A percentile compares a stretch with the other conserved stretches of the same genome.
Evolutionary conservation across 1,140 invertebrate genomes (phyloP).

Genomic region (Brachystomella parvula): DNA sequence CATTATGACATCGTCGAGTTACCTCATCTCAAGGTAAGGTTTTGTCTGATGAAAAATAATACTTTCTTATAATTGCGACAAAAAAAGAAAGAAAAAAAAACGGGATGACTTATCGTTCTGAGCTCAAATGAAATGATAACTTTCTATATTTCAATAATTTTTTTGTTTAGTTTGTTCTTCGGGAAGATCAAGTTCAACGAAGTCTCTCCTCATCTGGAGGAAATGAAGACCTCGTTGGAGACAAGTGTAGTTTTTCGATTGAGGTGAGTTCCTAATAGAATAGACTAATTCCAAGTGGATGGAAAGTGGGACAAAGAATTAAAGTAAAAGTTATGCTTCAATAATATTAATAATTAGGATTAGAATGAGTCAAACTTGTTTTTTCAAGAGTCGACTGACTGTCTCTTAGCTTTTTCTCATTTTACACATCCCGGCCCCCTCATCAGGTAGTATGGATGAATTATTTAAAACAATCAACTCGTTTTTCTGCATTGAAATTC

Average conservation of each 20-base stretch:
- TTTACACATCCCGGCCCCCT: no score
- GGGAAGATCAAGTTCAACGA: background rate
- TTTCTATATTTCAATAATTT: background rate
- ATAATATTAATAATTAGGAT: constrained; percentile 5
- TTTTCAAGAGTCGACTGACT: background rate
- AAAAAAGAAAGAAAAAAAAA: background rate
- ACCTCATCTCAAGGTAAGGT: constrained; percentile 59
- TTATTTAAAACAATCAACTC: background rate
- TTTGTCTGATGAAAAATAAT: no score
- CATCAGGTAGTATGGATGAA: no score
- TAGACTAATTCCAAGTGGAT: background rate
- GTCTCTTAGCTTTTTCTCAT: background rate
- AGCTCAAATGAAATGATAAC: background rate
- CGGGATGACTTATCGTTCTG: background rate
- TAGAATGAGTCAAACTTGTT: background rate
- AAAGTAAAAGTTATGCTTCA: constrained; percentile 12
- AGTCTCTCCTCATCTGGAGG: background rate
- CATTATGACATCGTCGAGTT: constrained; percentile 91
- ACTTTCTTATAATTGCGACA: background rate
- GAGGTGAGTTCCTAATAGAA: constrained; percentile 32
- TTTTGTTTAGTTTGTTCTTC: constrained; percentile 3
- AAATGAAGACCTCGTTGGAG: background rate
- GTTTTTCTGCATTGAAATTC: background rate
- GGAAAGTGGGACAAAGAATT: constrained; percentile 25
- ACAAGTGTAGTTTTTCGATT: constrained; percentile 33